Evolutionary conservation across 1,140 invertebrate genomes (phyloP).

Genomic region (Bombus breviceps): DNA sequence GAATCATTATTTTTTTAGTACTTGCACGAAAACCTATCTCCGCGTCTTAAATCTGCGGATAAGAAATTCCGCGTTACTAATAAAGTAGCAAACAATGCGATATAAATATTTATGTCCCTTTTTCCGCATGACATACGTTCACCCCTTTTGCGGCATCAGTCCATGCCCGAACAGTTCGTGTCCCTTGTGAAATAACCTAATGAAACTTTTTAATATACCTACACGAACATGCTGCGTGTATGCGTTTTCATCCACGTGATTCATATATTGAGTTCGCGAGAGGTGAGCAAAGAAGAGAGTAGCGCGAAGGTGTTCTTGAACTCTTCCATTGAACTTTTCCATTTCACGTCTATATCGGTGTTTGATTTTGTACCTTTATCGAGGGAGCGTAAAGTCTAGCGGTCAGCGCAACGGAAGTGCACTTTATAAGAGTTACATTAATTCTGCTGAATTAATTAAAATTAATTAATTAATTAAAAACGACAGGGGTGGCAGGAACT

Average conservation of each 20-base stretch:
- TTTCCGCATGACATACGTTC: not conserved
- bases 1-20: not conserved
- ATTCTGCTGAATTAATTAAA: constrained; percentile 27
- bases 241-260: not conserved
- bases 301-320: not conserved
- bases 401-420: not conserved
- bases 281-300: no score
- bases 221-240: not conserved
- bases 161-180: not conserved
- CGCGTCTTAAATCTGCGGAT: not conserved
- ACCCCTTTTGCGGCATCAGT: not conserved
- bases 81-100: constrained; percentile 2
- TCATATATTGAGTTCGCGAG: not conserved
- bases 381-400: constrained; percentile 24
- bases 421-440: constrained; percentile 36
- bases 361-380: constrained; percentile 23
- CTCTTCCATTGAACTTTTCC: constrained; percentile 55
- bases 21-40: no score
- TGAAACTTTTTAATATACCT: constrained; percentile 42
- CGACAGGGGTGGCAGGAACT: not conserved
- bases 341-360: constrained; percentile 42
- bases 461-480: constrained; percentile 21
- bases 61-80: not conserved
- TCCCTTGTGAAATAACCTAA: constrained; percentile 24
- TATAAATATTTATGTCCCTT: constrained; percentile 35